A percentile compares a stretch with the other conserved stretches of the same genome.
These are phyloP conservation scores for Elephas maximus DNA, from an alignment of 2,113 vertebrate genomes.

Conservation along the genomic window DNA sequence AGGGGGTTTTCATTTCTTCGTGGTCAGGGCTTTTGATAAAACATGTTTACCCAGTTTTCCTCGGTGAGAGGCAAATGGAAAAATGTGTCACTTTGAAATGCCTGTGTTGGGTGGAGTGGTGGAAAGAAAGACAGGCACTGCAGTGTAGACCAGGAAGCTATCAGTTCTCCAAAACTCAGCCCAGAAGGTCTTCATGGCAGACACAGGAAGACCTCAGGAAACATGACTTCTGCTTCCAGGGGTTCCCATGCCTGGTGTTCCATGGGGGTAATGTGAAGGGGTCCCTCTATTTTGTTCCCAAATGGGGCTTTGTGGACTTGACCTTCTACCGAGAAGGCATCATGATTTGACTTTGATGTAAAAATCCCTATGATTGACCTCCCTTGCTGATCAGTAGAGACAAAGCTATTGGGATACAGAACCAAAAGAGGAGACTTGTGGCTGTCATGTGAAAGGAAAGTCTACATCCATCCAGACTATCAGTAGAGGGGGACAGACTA, in stretches of 20 bases:
- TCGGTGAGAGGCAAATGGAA: background rate
- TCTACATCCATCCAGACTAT: background rate
- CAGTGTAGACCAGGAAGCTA: background rate
- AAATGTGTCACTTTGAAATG: background rate
- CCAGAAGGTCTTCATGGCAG: background rate
- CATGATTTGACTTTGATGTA: background rate
- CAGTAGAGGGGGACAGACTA: background rate
- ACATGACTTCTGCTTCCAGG: background rate
- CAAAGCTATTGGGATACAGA: background rate
- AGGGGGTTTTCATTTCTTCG: background rate
- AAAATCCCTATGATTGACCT: background rate
- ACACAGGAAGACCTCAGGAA: background rate
- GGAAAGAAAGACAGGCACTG: accelerated
- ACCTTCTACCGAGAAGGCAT: background rate
- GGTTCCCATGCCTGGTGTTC: background rate
- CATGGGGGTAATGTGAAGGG: background rate
- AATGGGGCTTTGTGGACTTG: background rate
- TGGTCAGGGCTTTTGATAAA: background rate
- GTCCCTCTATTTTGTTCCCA: background rate
- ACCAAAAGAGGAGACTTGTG: background rate
- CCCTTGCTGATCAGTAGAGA: background rate
- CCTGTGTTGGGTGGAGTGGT: accelerated
- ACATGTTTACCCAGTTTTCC: background rate
- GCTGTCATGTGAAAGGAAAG: background rate
- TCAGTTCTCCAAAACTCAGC: background rate